These are phyloP conservation scores for Pteruthius melanotis DNA, from an alignment of 2,113 vertebrate species.

Conservation along the genomic window DNA sequence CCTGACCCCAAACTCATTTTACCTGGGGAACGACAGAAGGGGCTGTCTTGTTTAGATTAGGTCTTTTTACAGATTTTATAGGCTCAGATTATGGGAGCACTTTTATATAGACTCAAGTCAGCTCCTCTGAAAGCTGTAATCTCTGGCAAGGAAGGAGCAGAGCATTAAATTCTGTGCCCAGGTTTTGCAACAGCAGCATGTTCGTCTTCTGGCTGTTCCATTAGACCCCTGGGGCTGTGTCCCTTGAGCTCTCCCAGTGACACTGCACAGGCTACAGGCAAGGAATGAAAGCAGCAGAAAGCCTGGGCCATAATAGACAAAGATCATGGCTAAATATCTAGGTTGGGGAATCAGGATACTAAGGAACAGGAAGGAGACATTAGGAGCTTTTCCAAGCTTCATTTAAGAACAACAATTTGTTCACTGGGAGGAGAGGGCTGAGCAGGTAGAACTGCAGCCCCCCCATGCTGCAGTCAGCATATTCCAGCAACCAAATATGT, in stretches of 20 bases:
- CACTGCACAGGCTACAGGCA: neutral
- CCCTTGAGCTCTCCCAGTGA: neutral
- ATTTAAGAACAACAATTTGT: neutral
- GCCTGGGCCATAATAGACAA: neutral
- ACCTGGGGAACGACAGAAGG: neutral
- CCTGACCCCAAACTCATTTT: neutral
- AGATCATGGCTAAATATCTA: neutral
- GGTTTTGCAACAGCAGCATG: neutral
- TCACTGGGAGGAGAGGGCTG: neutral
- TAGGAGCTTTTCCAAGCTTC: neutral
- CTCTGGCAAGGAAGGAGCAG: neutral
- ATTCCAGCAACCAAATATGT: neutral
- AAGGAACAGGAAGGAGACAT: neutral
- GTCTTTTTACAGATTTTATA: neutral
- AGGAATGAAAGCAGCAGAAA: neutral
- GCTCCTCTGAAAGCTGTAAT: neutral
- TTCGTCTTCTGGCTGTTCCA: neutral
- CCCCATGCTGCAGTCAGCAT: neutral
- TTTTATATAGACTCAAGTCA: neutral
- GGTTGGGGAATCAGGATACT: neutral
- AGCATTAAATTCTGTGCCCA: neutral
- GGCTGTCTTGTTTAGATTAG: neutral
- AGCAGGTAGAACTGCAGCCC: neutral
- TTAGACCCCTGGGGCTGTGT: neutral
- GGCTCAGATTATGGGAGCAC: neutral